Conservation (phyloP, 1,140 invertebrate species). For the Caerostris extrusa region DNA sequence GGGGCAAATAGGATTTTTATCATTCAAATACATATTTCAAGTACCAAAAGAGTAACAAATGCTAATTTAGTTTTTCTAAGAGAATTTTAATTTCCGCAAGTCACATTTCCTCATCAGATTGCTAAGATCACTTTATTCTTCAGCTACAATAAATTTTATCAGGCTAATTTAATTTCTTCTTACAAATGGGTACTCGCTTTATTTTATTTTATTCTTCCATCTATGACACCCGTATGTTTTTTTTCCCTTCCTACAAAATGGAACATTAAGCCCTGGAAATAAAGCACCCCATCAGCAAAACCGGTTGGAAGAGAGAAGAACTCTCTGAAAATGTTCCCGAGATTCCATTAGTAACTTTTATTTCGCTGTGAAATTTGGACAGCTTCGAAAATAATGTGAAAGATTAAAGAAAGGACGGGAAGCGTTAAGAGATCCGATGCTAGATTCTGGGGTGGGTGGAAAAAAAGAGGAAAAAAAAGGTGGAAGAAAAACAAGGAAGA, state of each 20-base stretch:
- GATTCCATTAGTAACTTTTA: slow-evolving; percentile 8
- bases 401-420: not conserved
- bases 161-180: not conserved
- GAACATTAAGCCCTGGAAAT: not conserved
- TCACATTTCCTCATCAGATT: no score
- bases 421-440: not conserved
- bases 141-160: not conserved
- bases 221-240: not conserved
- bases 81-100: no score
- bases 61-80: no score
- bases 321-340: not conserved
- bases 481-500: not conserved
- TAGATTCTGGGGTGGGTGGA: not conserved
- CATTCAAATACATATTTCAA: no score
- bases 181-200: not conserved
- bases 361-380: not conserved
- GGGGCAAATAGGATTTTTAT: no score
- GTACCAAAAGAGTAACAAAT: no score
- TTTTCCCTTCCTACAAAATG: not conserved
- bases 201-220: no score
- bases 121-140: no score
- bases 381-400: not conserved
- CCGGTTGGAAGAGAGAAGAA: not conserved
- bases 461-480: no score
- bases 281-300: not conserved